Evolutionary conservation across 2,888 invertebrate genomes (phyloP), one percentile per base, ranked within the genome.

Genomic region (Leptopilina syphax): DNA sequence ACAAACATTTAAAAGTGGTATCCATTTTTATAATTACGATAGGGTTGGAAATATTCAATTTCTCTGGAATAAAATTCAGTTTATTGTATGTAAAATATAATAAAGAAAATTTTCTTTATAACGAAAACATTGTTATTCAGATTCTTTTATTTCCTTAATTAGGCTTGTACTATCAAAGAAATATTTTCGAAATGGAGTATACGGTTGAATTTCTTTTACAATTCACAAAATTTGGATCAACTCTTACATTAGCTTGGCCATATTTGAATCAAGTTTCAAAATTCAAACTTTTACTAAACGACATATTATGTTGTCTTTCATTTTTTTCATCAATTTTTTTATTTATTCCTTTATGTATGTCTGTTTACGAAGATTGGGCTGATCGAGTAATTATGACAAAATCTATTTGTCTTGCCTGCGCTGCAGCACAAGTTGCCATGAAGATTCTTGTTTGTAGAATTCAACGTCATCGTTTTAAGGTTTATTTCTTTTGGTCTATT

Each of bases 341-440:
- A 54, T 24, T 70, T 3, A 18, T 81, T 24, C 81, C 80, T 2
- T 65, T 81, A 7, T 13, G 76, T 13, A 77, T 4, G 9, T 80
- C 81, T 50, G 6, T 81, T 54, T 81, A 81, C 24, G 12, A 65
- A 4, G 57, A 81, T 77, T 73, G 54, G 57, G 47, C 63, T 4
- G 27, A 81, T 80, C 81, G 76, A 0, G 47, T 70, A 1, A 65
- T 80, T n/a, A 63, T 81, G 60, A 70, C 77, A 8, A 81, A 80
- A 8, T 80, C 81, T 34, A 66, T 81, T n/a, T 81, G 81, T 13
- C 70, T 81, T 4, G 68, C 77, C 24, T 81, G 81, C 24, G 80
- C 80, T 13, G 77, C 70, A 4, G 1, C 27, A 68, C 81, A 81
- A 70, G 24, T 70, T 12, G 65, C 70, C 0, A 57, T 81, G 7